These are phyloP conservation scores for Eupithecia pulchellata DNA, from an alignment of 2,888 invertebrate species.

Conservation along the genomic window DNA sequence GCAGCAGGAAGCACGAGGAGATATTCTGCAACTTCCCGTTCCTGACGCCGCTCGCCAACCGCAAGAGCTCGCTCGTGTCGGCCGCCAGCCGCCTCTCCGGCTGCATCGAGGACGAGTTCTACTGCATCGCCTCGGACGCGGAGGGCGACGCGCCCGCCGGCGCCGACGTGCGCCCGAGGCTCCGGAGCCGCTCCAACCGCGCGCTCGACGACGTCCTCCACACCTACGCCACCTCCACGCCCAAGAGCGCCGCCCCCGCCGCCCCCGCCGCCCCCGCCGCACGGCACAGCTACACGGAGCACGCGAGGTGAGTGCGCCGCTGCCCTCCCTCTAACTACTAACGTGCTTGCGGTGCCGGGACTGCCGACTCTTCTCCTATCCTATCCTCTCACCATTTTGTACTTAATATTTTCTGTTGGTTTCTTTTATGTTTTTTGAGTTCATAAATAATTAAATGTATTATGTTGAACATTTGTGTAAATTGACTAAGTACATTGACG, in stretches of 20 bases:
- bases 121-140: slow-evolving; percentile 71
- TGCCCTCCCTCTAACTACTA: slow-evolving; percentile 51
- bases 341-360: slow-evolving; percentile 51
- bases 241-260: slow-evolving; percentile 50
- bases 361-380: slow-evolving; percentile 29
- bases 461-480: background rate
- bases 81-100: slow-evolving; percentile 70
- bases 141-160: slow-evolving; percentile 60
- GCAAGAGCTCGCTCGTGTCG: slow-evolving; percentile 76
- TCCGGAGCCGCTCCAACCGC: slow-evolving; percentile 64
- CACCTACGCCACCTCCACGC: slow-evolving; percentile 65
- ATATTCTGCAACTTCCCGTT: slow-evolving; percentile 85
- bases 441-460: background rate
- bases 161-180: slow-evolving; percentile 66
- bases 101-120: slow-evolving; percentile 80
- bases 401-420: slow-evolving; percentile 21
- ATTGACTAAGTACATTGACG: slow-evolving; percentile 6
- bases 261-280: slow-evolving; percentile 29
- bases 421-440: slow-evolving; percentile 31
- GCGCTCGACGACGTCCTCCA: slow-evolving; percentile 52
- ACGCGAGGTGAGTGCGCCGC: slow-evolving; percentile 66
- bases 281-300: slow-evolving; percentile 73
- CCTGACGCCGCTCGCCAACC: slow-evolving; percentile 85
- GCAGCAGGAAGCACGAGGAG: slow-evolving; percentile 68
- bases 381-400: background rate